phyloP scores from a whole-genome alignment of 2,113 vertebrate genomes.

The Progne subis region DNA sequence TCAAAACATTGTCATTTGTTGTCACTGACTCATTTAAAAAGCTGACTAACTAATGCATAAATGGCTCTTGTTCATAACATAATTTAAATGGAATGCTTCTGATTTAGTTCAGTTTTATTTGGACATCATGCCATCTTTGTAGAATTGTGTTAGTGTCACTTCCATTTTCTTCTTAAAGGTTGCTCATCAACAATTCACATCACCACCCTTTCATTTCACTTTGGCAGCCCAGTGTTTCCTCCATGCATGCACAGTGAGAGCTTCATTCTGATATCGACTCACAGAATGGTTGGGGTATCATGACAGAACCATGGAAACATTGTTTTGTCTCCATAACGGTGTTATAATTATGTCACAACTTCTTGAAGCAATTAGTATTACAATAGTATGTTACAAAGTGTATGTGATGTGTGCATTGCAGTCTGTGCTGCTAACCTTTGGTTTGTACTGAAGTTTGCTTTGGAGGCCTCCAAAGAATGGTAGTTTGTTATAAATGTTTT shows the following conservation, averaged over 20 bases:
- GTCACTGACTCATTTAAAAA: slow-evolving; percentile 23
- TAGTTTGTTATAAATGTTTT: slow-evolving; percentile 20
- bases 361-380: slow-evolving; percentile 31
- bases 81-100: background rate
- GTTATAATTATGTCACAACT: slow-evolving; percentile 15
- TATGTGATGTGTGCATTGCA: background rate
- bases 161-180: background rate
- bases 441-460: background rate
- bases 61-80: background rate
- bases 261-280: background rate
- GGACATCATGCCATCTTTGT: background rate
- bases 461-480: background rate
- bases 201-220: background rate
- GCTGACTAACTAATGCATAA: background rate
- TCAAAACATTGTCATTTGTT: slow-evolving; percentile 24
- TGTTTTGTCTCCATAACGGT: background rate
- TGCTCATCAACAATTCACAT: background rate
- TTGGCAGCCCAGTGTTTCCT: background rate
- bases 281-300: background rate
- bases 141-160: background rate
- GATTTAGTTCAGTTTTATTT: slow-evolving; percentile 8
- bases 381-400: background rate
- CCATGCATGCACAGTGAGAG: background rate
- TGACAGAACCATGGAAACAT: background rate
- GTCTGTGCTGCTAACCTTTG: background rate